phyloP scores from a whole-genome alignment of 2,113 vertebrate genomes.

The Echinops telfairi region DNA sequence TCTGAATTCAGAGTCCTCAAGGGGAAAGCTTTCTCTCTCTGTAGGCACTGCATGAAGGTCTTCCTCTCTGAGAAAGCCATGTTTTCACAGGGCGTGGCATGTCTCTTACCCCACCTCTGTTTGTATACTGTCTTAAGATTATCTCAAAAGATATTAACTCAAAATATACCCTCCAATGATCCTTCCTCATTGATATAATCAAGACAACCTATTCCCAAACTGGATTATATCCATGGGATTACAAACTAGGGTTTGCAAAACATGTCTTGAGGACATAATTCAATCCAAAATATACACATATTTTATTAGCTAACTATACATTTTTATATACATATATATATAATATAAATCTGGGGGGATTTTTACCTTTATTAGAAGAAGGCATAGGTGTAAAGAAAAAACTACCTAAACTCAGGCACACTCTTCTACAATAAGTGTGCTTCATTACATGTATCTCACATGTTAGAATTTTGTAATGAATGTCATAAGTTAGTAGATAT shows the following conservation, averaged over 20 bases:
- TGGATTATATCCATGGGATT: not conserved
- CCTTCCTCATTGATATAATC: not conserved
- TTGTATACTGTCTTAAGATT: not conserved
- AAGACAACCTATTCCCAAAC: not conserved
- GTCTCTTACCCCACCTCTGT: not conserved
- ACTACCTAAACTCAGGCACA: not conserved
- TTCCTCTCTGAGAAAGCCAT: not conserved
- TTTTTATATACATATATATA: no score
- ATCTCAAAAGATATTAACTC: not conserved
- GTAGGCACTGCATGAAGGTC: not conserved
- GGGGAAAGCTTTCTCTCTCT: not conserved
- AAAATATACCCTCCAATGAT: not conserved
- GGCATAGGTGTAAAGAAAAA: not conserved
- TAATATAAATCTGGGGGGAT: not conserved
- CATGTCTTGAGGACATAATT: not conserved
- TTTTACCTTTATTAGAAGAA: constrained; percentile 30
- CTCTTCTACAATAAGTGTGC: constrained; percentile 37
- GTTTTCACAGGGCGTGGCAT: not conserved
- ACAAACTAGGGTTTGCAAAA: not conserved
- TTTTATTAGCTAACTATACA: no score
- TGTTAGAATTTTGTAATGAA: constrained; percentile 30
- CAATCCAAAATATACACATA: not conserved
- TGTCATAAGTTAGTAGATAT: not conserved
- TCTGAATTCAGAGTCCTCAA: no score
- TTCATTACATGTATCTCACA: not conserved